A percentile compares a stretch with the other conserved stretches of the same genome.
phyloP scores from a whole-genome alignment of 1,140 invertebrate genomes.

The Drosophila repletoides region DNA sequence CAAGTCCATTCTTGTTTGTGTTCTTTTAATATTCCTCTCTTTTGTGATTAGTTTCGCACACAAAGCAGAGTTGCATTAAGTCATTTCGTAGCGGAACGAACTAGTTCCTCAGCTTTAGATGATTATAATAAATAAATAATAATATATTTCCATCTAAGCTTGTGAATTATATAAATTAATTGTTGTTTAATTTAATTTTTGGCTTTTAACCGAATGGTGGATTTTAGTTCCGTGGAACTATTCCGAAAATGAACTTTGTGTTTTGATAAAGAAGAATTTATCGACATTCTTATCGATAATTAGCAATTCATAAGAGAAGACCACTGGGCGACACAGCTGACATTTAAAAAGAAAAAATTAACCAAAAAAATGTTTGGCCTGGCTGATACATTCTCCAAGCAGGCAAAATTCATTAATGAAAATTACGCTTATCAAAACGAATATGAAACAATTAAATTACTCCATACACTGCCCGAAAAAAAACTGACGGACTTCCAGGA shows the following conservation, averaged over 20 bases:
- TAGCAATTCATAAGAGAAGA: neutral
- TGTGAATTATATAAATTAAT: too few species aligned
- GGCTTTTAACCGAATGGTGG: too few species aligned
- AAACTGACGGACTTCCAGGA: neutral
- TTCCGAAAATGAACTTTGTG: too few species aligned
- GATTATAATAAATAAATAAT: too few species aligned
- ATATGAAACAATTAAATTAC: conserved; percentile 37
- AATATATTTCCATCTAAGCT: too few species aligned
- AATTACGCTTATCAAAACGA: conserved; percentile 39
- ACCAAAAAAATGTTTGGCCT: conserved; percentile 12
- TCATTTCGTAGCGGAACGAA: neutral
- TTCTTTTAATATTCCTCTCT: neutral
- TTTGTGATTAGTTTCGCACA: conserved; percentile 28
- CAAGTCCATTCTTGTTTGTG: conserved; percentile 86
- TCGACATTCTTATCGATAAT: neutral
- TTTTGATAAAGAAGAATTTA: neutral
- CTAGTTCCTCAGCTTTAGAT: too few species aligned
- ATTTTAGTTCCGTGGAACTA: too few species aligned
- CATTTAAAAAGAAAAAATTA: neutral
- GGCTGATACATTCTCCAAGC: conserved; percentile 23
- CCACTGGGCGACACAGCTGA: neutral
- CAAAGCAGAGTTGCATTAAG: neutral
- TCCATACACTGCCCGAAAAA: conserved; percentile 15
- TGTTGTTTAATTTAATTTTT: too few species aligned
- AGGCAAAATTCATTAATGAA: conserved; percentile 27